phyloP scores from a whole-genome alignment of 2,113 vertebrate genomes.

The Strigops habroptila region DNA sequence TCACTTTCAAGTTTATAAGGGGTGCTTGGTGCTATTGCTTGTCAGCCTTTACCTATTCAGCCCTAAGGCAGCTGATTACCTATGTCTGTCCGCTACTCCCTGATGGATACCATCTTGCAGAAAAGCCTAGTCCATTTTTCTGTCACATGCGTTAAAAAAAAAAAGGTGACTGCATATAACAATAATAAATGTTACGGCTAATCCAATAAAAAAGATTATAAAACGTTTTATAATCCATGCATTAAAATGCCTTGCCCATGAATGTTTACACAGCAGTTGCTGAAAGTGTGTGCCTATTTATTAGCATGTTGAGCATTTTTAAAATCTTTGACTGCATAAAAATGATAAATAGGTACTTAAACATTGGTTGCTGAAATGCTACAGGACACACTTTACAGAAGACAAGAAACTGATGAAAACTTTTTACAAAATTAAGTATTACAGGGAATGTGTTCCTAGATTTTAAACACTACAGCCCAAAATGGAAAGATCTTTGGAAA shows the following conservation, averaged over 20 bases:
- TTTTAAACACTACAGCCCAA: background rate
- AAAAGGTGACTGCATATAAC: background rate
- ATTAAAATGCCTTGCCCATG: background rate
- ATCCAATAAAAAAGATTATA: background rate
- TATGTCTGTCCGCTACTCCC: background rate
- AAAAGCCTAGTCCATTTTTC: background rate
- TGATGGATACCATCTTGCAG: background rate
- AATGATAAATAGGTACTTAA: background rate
- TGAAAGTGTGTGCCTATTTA: background rate
- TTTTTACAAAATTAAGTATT: background rate
- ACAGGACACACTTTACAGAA: background rate
- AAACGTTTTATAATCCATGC: background rate
- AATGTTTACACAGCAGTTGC: background rate
- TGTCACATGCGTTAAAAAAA: background rate
- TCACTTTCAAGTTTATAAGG: too few species aligned
- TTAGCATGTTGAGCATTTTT: background rate
- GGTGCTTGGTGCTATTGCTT: background rate
- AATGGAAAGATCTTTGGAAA: background rate
- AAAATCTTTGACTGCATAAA: background rate
- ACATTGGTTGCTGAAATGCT: background rate
- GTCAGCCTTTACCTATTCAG: background rate
- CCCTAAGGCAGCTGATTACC: fast-evolving
- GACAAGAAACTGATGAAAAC: background rate
- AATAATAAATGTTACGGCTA: background rate
- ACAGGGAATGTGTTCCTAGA: background rate